These are phyloP conservation scores for Piezodorus guildinii DNA, from an alignment of 1,140 invertebrate genomes.

Conservation along the genomic window DNA sequence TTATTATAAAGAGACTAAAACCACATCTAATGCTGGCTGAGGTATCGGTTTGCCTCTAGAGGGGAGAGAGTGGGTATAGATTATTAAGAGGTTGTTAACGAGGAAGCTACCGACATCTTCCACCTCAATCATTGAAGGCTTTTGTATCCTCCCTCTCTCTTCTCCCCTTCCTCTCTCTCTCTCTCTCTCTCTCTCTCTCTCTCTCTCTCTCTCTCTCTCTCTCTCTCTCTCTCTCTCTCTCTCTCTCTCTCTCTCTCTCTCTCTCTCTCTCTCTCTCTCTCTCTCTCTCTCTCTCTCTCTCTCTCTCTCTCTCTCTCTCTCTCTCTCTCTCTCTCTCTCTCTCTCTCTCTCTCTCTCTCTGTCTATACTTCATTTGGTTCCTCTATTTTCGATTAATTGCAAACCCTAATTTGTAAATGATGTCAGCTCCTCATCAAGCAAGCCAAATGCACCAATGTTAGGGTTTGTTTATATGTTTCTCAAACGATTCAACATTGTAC, in stretches of 20 bases:
- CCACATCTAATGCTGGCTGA: no score
- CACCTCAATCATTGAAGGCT: background rate
- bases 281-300: constrained; percentile 3
- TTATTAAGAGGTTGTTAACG: no score
- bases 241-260: constrained; percentile 5
- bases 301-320: constrained; percentile 11
- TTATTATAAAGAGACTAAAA: no score
- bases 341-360: constrained; percentile 1
- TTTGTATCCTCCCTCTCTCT: constrained; percentile 11
- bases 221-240: constrained; percentile 3
- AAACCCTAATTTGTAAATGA: no score
- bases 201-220: constrained; percentile 8
- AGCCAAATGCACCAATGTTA: no score
- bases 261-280: constrained; percentile 12
- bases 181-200: constrained; percentile 10
- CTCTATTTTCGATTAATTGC: no score
- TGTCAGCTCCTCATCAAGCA: no score
- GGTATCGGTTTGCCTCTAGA: no score
- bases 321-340: background rate
- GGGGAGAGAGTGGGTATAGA: no score
- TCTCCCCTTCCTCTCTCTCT: background rate
- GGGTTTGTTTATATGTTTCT: no score
- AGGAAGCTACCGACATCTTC: no score
- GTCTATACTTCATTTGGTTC: background rate
- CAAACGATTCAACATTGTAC: no score